Evolutionary conservation across 2,113 vertebrate species (phyloP).

Genomic region (Channa argus): DNA sequence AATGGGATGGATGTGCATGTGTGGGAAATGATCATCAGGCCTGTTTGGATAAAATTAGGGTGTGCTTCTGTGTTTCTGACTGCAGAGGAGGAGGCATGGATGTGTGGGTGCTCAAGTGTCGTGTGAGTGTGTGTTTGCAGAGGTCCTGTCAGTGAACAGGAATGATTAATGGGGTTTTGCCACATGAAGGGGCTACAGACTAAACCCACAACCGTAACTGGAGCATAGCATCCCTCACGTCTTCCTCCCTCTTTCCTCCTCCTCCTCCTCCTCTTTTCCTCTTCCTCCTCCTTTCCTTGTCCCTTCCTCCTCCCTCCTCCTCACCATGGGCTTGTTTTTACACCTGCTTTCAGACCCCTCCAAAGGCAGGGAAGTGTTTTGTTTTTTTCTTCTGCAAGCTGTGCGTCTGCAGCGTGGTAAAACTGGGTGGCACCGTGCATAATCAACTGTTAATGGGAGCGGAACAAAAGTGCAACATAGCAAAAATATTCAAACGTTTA

Average conservation of each 20-base stretch:
- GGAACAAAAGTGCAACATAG: slow-evolving; percentile 52
- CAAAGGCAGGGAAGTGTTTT: slow-evolving; percentile 11
- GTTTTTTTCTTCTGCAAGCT: slow-evolving; percentile 16
- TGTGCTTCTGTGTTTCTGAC: slow-evolving; percentile 44
- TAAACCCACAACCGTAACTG: slow-evolving; percentile 57
- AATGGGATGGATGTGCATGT: slow-evolving; percentile 41
- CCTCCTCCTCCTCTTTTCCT: slow-evolving; percentile 7
- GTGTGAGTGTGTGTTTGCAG: slow-evolving; percentile 25
- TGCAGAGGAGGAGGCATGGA: slow-evolving; percentile 25
- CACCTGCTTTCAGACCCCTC: slow-evolving; percentile 72
- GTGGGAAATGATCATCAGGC: slow-evolving; percentile 19
- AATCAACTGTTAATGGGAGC: slow-evolving; percentile 51
- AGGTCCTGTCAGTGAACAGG: slow-evolving; percentile 61
- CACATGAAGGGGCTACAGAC: slow-evolving; percentile 64
- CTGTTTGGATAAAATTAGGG: slow-evolving; percentile 63
- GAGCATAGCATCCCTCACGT: slow-evolving; percentile 46
- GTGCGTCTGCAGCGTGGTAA: slow-evolving; percentile 52
- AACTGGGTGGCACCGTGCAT: slow-evolving; percentile 58
- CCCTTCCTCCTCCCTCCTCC: slow-evolving; percentile 15
- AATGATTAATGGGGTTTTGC: slow-evolving; percentile 80
- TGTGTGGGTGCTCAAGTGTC: slow-evolving; percentile 48
- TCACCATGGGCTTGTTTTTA: slow-evolving; percentile 66
- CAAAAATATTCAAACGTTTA: slow-evolving; percentile 49
- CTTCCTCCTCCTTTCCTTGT: slow-evolving; percentile 13
- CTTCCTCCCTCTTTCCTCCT: slow-evolving; percentile 41